Evolutionary conservation across 2,797 vertebrate genomes (phyloP).

Genomic region (Xenentodon cancila): DNA sequence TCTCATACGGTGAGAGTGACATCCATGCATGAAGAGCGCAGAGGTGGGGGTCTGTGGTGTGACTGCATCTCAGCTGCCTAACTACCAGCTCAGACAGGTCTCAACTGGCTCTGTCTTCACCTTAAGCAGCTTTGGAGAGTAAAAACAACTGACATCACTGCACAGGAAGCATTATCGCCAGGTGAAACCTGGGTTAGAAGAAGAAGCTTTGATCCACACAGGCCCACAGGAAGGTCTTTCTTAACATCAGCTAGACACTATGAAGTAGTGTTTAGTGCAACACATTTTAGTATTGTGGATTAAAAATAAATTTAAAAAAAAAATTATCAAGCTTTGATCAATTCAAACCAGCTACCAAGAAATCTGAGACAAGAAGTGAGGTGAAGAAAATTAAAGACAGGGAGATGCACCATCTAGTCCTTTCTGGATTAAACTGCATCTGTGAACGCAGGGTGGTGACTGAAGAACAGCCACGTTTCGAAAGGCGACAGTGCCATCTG

Average conservation of each 20-base stretch:
- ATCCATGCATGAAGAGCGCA: constrained; percentile 14
- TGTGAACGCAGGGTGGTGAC: background rate
- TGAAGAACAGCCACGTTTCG: background rate
- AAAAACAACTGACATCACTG: constrained; percentile 73
- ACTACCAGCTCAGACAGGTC: constrained; percentile 66
- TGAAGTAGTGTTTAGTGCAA: background rate
- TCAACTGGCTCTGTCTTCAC: constrained; percentile 58
- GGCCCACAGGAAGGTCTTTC: constrained; percentile 17
- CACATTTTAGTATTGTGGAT: background rate
- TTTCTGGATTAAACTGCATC: background rate
- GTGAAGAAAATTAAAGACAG: no score
- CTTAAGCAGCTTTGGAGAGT: constrained; percentile 44
- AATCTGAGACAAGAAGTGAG: no score
- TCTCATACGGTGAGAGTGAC: no score
- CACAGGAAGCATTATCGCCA: constrained; percentile 53
- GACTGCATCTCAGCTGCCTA: constrained; percentile 44
- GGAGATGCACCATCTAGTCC: background rate
- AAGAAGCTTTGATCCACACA: constrained; percentile 61
- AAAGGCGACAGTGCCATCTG: constrained; percentile 38
- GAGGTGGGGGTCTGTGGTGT: constrained; percentile 5
- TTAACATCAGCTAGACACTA: background rate
- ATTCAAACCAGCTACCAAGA: no score
- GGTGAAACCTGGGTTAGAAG: constrained; percentile 52
- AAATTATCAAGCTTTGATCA: no score
- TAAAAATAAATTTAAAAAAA: background rate